phyloP scores from a whole-genome alignment of 2,888 invertebrate genomes.

The Calliopum simillimum region DNA sequence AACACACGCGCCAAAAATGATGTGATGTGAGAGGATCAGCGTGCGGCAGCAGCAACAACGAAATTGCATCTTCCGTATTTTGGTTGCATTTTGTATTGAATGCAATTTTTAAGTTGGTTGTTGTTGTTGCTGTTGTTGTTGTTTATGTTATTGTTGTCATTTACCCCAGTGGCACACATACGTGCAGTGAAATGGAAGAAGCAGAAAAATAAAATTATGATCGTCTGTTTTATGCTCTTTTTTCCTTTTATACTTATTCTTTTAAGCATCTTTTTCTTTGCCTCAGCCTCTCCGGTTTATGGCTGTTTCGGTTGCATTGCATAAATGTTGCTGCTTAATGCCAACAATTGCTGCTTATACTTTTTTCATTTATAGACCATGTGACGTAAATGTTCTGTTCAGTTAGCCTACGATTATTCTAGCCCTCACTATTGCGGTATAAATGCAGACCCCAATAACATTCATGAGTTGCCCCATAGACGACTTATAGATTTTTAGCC shows the following conservation, averaged over 20 bases:
- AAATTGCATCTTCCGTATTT: slow-evolving; percentile 29
- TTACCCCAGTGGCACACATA: slow-evolving; percentile 38
- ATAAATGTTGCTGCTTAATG: no score
- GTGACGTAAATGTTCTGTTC: no score
- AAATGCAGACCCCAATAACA: no score
- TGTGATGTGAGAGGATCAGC: slow-evolving; percentile 30
- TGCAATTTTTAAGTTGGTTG: slow-evolving; percentile 14
- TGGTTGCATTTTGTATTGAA: slow-evolving; percentile 20
- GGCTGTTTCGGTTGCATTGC: no score
- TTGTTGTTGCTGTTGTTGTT: slow-evolving; percentile 12
- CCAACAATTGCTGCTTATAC: no score
- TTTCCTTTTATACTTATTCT: background rate
- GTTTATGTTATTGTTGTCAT: slow-evolving; percentile 26
- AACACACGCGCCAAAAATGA: slow-evolving; percentile 31
- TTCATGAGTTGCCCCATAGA: no score
- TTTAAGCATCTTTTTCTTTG: slow-evolving; percentile 3
- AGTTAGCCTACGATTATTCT: no score
- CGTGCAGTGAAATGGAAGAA: background rate
- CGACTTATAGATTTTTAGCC: no score
- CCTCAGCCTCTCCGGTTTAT: no score
- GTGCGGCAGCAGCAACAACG: slow-evolving; percentile 24
- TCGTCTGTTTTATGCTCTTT: background rate
- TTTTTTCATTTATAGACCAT: no score
- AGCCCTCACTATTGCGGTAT: no score
- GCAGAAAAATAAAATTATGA: background rate